These are phyloP conservation scores for Philhelius pedissequus DNA, from an alignment of 2,888 invertebrate genomes.

Conservation along the genomic window DNA sequence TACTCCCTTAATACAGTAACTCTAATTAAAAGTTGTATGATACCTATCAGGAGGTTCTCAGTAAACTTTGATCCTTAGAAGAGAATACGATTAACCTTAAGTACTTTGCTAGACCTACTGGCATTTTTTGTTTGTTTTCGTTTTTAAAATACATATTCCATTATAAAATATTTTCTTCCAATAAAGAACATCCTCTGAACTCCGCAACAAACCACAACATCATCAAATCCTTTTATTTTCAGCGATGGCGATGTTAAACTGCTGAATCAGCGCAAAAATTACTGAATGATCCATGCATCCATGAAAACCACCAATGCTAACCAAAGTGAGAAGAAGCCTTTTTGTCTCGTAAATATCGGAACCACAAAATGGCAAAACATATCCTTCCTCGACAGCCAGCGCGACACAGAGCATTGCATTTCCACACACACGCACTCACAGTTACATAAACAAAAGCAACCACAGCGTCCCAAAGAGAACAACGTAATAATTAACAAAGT, in stretches of 20 bases:
- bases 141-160: neutral
- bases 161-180: neutral
- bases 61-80: neutral
- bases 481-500: conserved; percentile 49
- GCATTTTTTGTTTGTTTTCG: too few relatives aligned
- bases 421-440: neutral
- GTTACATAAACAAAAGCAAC: neutral
- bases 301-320: conserved; percentile 20
- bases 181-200: conserved; percentile 25
- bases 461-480: conserved; percentile 18
- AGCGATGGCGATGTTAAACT: neutral
- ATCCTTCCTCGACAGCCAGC: conserved; percentile 31
- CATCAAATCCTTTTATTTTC: conserved; percentile 34
- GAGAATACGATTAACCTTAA: neutral
- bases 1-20: neutral
- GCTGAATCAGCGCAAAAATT: conserved; percentile 23
- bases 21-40: neutral
- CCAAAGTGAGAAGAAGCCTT: conserved; percentile 46
- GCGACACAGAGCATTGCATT: neutral
- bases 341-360: conserved; percentile 42
- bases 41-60: neutral
- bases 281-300: conserved; percentile 20
- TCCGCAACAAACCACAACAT: conserved; percentile 38
- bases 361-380: conserved; percentile 57
- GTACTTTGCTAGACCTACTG: neutral